Conservation (phyloP, 2,797 vertebrate species). For the Smutsia temminckii region DNA sequence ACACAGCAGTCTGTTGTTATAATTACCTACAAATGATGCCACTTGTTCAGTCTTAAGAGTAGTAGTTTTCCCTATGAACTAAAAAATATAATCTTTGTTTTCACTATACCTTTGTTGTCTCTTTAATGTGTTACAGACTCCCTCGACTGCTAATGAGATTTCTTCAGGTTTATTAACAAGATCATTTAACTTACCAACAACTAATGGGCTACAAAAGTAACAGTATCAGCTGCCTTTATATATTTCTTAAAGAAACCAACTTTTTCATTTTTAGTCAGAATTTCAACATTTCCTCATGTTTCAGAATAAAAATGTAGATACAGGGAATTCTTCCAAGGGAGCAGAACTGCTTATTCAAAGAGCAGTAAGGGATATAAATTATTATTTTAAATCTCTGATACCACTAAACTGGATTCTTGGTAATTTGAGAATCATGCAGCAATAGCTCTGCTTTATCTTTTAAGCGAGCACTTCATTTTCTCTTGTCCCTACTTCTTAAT, state of each 20-base stretch:
- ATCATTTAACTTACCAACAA: background rate
- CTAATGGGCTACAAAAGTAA: background rate
- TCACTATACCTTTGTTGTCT: background rate
- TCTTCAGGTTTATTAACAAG: constrained; percentile 8
- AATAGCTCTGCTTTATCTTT: background rate
- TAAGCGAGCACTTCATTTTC: background rate
- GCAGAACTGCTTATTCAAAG: background rate
- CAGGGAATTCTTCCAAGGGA: constrained; percentile 23
- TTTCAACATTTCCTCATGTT: background rate
- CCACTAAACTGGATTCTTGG: background rate
- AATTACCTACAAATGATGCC: background rate
- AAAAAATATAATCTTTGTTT: background rate
- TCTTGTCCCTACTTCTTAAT: background rate
- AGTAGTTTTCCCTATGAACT: background rate
- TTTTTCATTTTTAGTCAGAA: constrained; percentile 41
- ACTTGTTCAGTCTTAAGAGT: background rate
- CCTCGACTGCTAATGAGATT: background rate
- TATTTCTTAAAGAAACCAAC: background rate
- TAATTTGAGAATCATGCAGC: background rate
- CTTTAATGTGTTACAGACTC: background rate
- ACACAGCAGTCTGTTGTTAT: background rate
- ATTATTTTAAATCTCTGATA: constrained; percentile 22
- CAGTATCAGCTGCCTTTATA: background rate
- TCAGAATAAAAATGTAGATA: background rate
- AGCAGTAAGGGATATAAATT: background rate